These are phyloP conservation scores for Plectrocnemia conspersa DNA, from an alignment of 1,140 invertebrate genomes.

Conservation along the genomic window DNA sequence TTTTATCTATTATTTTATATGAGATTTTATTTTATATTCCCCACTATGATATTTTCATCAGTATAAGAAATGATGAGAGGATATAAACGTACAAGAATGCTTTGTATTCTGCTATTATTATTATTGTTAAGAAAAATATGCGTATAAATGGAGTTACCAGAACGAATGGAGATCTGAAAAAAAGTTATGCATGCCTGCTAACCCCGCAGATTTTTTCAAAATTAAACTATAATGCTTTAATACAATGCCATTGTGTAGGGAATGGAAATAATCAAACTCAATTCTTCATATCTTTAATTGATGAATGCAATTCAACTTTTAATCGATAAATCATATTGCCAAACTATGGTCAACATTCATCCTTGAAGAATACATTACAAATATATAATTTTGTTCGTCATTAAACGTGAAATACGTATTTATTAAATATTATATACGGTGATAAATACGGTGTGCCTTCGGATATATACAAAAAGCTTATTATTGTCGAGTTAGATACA, in stretches of 20 bases:
- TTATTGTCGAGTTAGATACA: no score
- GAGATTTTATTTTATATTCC: no score
- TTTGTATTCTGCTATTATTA: background rate
- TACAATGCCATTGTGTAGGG: slow-evolving; percentile 3
- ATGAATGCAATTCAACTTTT: background rate
- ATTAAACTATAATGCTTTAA: background rate
- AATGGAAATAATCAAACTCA: slow-evolving; percentile 12
- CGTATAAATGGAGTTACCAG: background rate
- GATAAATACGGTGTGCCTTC: no score
- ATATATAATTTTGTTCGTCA: background rate
- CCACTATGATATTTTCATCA: no score
- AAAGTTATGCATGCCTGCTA: slow-evolving; percentile 11
- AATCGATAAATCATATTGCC: background rate
- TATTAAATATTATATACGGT: no score
- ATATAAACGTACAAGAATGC: no score
- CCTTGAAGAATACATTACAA: slow-evolving; percentile 18
- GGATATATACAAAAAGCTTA: no score
- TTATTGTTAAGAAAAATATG: background rate
- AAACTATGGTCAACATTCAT: slow-evolving; percentile 35
- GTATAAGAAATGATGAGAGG: no score
- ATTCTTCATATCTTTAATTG: slow-evolving; percentile 10
- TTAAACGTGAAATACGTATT: no score
- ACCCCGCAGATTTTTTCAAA: slow-evolving; percentile 1
- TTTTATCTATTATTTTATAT: no score
- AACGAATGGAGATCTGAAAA: background rate